Evolutionary conservation across 2,113 vertebrate genomes (phyloP), one percentile per base, ranked within the genome.

Genomic region (Tetrax tetrax): DNA sequence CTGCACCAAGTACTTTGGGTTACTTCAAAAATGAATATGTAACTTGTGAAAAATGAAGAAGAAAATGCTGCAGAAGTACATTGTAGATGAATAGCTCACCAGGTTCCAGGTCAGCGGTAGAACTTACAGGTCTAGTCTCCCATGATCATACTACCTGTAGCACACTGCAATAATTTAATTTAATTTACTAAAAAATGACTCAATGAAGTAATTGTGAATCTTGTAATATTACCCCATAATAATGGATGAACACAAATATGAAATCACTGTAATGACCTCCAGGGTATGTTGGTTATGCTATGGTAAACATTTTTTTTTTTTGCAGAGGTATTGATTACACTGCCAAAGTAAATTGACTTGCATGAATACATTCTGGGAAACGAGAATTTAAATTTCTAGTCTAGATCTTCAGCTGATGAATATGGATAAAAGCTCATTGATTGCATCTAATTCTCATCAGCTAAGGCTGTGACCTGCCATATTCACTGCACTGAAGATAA

Each of bases 351-450:
- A 96, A 95, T 89, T 91, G 84, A 91, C 43, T 93, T 94, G 48
- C 87, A 94, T 95, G 48, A 95, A 94, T 85, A 84, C 65, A 76
- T 95, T 95, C 72, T 89, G 56, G 53, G 89, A 91, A 97, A 94
- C n/a, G 93, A 96, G 83, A 97, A 96, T 95, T 96, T 95, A 95
- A 95, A 96, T 95, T 95, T 96, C 89, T 87, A 59, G 83, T 90
- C 38, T 89, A 74, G 59, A 96, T 93, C 38, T 95, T 92, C 78
- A 93, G 78, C 66, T 96, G 89, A 94, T 95, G 90, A 93, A 96
- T 96, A 95, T 94, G 83, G 70, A 92, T 96, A 94, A 92, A 95
- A 95, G 57, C 72, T 68, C 66, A 92, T 96, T 96, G 93, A 95
- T 95, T 97, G 86, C 92, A 82, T 96, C 86, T 91, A 87, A 90